Base-by-base conservation (phyloP, 1,140 invertebrate genomes). In the Batillaria attramentaria region DNA sequence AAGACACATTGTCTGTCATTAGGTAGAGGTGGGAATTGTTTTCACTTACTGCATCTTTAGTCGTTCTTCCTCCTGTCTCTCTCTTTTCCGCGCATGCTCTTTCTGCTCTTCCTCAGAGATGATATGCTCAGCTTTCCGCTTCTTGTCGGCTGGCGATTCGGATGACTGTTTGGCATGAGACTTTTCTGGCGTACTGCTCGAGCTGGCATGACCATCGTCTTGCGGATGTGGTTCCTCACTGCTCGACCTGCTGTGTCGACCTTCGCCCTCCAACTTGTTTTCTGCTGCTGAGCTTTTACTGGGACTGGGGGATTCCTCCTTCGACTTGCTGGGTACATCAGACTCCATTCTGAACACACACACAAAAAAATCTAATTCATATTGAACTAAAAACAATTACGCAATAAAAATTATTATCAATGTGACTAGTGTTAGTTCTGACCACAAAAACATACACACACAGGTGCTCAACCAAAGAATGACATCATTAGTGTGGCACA, bases 41-140 rank as follows among this genome's bases (percentile, higher is more conserved):
- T n/a, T n/a, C 13, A 78, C 85, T 60, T 65, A 88, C 87, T 88
- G 87, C 87, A 88, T 87, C 78, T 87, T 87, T 37, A 84, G 70
- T 72, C 86, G 78, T 72, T 88, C 87, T 77, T 88, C 86, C 78
- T 88, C 85, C 72, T 88, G 86, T 77, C 85, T 86, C 68, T 85
- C 85, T 68, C 68, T 24, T 28, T 81, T 85, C 75, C 86, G 87
- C 8, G 72, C 79, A 65, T 80, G 81, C 43, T 77, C 31, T 33
- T 83, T 60, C 16, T 20, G 75, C 57, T 68, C 75, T 54, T 81
- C 79, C 80, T 87, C 87, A 66, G 85, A 83, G 37, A 18, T 35
- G 18, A 57, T 60, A 24, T 57, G 81, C 72, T 87, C 86, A 46
- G 60, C 68, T 81, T 84, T 87, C 33, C 84, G 80, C 69, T 87